Conservation (phyloP, 1,140 invertebrate species). For the Drosophila azteca region DNA sequence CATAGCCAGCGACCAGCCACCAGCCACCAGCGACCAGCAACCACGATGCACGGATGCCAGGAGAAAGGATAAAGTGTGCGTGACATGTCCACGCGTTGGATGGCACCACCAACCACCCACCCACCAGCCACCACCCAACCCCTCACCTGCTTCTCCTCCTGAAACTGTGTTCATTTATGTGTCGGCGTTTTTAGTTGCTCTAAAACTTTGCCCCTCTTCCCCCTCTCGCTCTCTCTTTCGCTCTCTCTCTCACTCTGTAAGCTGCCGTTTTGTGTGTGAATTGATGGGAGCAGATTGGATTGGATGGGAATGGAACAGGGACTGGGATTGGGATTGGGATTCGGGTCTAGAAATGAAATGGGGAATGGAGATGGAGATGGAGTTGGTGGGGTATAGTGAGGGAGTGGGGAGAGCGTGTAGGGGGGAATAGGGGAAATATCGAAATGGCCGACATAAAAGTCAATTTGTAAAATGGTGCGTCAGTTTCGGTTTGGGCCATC, state of each 20-base stretch:
- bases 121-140: no score
- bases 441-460: conserved; percentile 54
- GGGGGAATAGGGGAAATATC: conserved; percentile 14
- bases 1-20: conserved; percentile 6
- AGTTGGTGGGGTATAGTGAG: conserved; percentile 3
- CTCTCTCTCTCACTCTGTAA: conserved; percentile 12
- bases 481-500: conserved; percentile 58
- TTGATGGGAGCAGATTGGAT: conserved; percentile 18
- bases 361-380: conserved; percentile 12
- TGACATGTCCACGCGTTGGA: conserved; percentile 49
- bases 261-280: conserved; percentile 44
- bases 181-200: conserved; percentile 65
- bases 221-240: not conserved
- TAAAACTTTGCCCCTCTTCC: conserved; percentile 41
- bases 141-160: no score
- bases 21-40: conserved; percentile 28
- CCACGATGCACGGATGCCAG: conserved; percentile 38
- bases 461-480: conserved; percentile 53
- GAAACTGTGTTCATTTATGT: conserved; percentile 62
- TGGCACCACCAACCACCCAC: not conserved
- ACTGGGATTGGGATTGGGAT: no score
- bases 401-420: no score
- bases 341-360: not conserved
- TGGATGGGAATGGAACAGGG: conserved; percentile 2
- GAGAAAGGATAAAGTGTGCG: conserved; percentile 73